Conservation (phyloP, 2,888 invertebrate species). For the Tipula helvola region DNA sequence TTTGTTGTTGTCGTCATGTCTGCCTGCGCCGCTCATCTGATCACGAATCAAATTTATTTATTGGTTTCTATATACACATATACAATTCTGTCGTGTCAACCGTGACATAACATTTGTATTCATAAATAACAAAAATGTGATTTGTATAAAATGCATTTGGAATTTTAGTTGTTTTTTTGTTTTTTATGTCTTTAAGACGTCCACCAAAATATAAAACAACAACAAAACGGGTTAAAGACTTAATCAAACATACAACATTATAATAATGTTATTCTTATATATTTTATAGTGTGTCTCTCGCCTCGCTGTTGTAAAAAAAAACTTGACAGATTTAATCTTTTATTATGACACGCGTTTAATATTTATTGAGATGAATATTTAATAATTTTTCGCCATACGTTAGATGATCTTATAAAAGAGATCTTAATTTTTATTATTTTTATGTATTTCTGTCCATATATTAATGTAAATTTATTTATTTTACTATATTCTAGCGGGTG, state of each 20-base stretch:
- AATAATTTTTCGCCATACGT: background rate
- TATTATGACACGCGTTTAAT: constrained; percentile 7
- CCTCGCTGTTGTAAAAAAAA: background rate
- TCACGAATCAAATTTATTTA: background rate
- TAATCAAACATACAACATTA: background rate
- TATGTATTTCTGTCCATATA: background rate
- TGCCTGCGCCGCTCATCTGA: background rate
- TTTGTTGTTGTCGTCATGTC: background rate
- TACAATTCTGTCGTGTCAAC: background rate
- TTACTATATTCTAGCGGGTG: constrained; percentile 50
- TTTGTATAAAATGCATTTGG: background rate
- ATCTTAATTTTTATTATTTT: background rate
- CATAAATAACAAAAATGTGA: background rate
- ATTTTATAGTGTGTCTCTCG: background rate
- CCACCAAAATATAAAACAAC: background rate
- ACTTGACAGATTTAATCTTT: constrained; percentile 7
- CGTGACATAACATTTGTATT: background rate
- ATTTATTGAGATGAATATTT: constrained; percentile 7
- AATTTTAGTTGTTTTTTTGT: background rate
- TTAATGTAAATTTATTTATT: background rate
- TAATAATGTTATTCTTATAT: background rate
- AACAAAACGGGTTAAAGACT: background rate
- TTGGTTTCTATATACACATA: background rate
- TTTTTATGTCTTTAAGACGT: background rate
- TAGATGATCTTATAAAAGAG: background rate